Evolutionary conservation across 2,113 vertebrate genomes (phyloP).

Genomic region (Rhodinocichla rosea): DNA sequence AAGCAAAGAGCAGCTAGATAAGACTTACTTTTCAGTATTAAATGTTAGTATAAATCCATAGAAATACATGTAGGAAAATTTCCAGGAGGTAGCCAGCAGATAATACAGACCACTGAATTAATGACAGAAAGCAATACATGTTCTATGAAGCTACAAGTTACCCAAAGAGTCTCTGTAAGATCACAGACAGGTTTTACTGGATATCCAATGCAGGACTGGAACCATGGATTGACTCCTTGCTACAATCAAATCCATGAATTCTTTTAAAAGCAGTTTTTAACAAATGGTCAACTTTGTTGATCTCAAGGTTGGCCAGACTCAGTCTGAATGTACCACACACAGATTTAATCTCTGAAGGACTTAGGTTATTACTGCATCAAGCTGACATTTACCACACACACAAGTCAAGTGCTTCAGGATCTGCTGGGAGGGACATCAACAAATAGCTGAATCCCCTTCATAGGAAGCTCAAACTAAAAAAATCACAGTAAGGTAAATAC

Average conservation of each 20-base stretch:
- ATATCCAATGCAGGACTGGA: neutral
- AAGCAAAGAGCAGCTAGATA: slow-evolving; percentile 9
- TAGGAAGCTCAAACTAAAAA: neutral
- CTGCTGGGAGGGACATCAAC: neutral
- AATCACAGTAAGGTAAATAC: slow-evolving; percentile 20
- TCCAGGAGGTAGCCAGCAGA: neutral
- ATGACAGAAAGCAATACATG: neutral
- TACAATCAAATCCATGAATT: neutral
- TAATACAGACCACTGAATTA: neutral
- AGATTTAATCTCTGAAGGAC: neutral
- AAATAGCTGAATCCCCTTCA: neutral
- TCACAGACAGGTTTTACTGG: neutral
- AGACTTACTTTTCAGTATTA: neutral
- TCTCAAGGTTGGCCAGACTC: neutral
- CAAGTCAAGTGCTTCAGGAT: neutral
- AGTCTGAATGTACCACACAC: neutral
- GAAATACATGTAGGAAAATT: neutral
- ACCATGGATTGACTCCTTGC: neutral
- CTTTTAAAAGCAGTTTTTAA: neutral
- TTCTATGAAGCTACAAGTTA: neutral
- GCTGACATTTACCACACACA: neutral
- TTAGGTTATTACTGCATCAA: neutral
- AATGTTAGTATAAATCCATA: neutral
- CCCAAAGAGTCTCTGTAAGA: neutral
- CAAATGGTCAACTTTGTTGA: neutral